phyloP scores from a whole-genome alignment of 2,113 vertebrate genomes.

The Pangasianodon hypophthalmus region DNA sequence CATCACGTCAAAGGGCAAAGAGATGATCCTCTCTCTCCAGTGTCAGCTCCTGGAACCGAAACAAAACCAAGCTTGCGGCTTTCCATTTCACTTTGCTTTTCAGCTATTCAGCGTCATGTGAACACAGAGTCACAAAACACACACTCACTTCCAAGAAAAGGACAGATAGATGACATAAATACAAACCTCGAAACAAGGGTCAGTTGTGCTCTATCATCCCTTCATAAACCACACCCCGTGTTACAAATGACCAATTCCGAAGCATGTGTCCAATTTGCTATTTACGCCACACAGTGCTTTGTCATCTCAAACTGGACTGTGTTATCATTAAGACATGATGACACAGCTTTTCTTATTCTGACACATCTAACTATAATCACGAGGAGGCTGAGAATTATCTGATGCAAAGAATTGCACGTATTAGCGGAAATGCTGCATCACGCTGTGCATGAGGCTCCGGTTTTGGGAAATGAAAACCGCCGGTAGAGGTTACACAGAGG shows the following conservation, averaged over 20 bases:
- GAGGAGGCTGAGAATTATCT: not conserved
- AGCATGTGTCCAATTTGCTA: not conserved
- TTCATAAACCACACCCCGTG: not conserved
- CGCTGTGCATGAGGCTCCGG: slow-evolving; percentile 12
- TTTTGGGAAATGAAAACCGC: slow-evolving; percentile 22
- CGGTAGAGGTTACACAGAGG: slow-evolving; percentile 14
- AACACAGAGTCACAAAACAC: not conserved
- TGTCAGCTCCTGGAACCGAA: slow-evolving; percentile 2
- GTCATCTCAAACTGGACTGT: not conserved
- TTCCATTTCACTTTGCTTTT: slow-evolving; percentile 6
- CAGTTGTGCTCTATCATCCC: too few relatives aligned
- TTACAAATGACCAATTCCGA: not conserved
- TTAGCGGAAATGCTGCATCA: slow-evolving; percentile 12
- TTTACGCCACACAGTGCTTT: not conserved
- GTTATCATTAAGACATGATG: not conserved
- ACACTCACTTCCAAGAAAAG: slow-evolving; percentile 4
- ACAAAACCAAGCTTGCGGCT: slow-evolving; percentile 8
- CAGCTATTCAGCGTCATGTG: not conserved
- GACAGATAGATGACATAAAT: slow-evolving; percentile 11
- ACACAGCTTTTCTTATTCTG: not conserved
- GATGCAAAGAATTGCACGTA: not conserved
- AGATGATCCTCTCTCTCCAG: not conserved
- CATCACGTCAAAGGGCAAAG: not conserved
- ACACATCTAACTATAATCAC: not conserved
- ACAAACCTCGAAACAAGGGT: not conserved